Base-by-base conservation (phyloP, 2,888 invertebrate genomes). In the Euclidia mi region DNA sequence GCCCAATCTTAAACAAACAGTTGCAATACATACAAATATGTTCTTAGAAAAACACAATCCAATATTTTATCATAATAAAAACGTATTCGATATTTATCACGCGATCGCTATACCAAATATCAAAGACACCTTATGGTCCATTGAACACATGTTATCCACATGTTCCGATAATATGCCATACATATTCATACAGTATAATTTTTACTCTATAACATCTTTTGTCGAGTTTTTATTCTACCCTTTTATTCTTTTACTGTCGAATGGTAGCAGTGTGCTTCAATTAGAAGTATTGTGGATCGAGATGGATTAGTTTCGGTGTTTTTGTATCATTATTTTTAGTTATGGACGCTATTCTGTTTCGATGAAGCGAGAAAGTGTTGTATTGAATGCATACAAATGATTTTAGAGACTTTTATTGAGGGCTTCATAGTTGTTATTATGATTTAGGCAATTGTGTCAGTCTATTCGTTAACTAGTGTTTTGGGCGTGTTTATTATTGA, bases 101-200 rank as follows among this genome's bases (percentile, higher is more conserved):
- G 71, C 74, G 57, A 71, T 71, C 65, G 77, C 78, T 78, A 80
- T 81, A 84, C 78, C 81, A 80, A 57, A 73, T 80, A 84, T 82
- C 85, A 85, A 89, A 87, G 86, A 74, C 73, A 71, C 90, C 90
- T 75, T 88, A 88, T 88, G 91, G 77, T 85, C 84, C 88, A 88
- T 83, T 79, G 88, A 65, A 84, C 90, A 90, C 89, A 89, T 91
- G 90, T 85, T 81, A 86, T 74, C 73, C 90, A 90, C 79, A 91
- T 91, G 91, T 75, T 85, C 37, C 65, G 71, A 78, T 84, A 84
- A 84, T 86, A 78, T 82, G 44, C 15, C 44, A 79, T 87, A 85
- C 84, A 87, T 87, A 85, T 84, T 87, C 82, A 84, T 89, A 88
- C 86, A 82, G 84, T 85, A 83, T 85, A 89, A 88, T 88, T 88